Conservation (phyloP, 2,888 invertebrate genomes). For the Chalcosyrphus nemorum region DNA sequence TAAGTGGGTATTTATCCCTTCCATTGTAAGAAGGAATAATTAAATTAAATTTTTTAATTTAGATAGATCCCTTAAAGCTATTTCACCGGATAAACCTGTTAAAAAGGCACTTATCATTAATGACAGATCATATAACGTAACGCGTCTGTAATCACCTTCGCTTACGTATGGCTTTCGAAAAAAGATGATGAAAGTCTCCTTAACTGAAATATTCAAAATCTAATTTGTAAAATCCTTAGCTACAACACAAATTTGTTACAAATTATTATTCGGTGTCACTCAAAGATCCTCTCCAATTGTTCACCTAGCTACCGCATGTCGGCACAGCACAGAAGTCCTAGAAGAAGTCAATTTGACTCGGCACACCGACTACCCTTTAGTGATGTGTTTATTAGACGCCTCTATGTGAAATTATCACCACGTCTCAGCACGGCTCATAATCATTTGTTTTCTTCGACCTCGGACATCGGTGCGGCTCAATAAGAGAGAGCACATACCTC, state of each 20-base stretch:
- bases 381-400: constrained; percentile 72
- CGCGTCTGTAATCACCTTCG: no score
- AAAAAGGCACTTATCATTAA: no score
- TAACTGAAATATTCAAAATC: background rate
- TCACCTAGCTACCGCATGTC: constrained; percentile 19
- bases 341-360: constrained; percentile 64
- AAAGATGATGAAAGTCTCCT: constrained; percentile 4
- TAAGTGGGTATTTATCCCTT: no score
- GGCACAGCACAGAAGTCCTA: constrained; percentile 26
- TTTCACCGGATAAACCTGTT: no score
- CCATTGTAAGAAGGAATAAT: no score
- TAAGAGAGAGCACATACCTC: constrained; percentile 65
- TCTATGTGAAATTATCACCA: constrained; percentile 70
- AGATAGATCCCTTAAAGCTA: no score
- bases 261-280: constrained; percentile 36
- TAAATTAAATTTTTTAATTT: no score
- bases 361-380: constrained; percentile 23
- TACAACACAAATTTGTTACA: constrained; percentile 21
- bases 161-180: no score
- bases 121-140: no score
- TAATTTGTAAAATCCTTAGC: constrained; percentile 4
- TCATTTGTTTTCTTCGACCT: constrained; percentile 72
- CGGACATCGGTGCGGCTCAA: constrained; percentile 64
- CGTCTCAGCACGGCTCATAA: constrained; percentile 62
- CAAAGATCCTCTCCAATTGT: constrained; percentile 2